Conservation (phyloP, 2,797 vertebrate genomes). For the Lacerta viridis region DNA sequence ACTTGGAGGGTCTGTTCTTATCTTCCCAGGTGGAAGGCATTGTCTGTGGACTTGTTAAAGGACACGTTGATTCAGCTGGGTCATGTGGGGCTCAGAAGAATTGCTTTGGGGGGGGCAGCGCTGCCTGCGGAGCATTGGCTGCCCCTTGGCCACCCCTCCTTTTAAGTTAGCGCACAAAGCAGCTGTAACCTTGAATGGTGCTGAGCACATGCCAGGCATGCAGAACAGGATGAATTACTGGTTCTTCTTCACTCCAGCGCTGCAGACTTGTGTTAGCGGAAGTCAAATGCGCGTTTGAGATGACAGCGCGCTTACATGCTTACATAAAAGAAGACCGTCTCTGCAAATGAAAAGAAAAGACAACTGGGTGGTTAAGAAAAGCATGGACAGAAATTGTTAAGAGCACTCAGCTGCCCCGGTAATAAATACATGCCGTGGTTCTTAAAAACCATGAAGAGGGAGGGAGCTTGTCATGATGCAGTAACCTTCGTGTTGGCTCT, state of each 20-base stretch:
- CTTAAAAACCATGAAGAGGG: slow-evolving; percentile 39
- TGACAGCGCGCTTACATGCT: slow-evolving; percentile 59
- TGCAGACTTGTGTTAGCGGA: slow-evolving; percentile 60
- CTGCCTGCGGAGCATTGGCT: neutral
- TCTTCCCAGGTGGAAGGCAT: no score
- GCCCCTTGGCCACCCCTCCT: no score
- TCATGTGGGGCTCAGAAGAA: neutral
- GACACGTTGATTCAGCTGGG: neutral
- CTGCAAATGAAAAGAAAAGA: slow-evolving; percentile 18
- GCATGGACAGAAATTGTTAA: slow-evolving; percentile 56
- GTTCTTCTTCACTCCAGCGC: slow-evolving; percentile 55
- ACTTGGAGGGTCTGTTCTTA: no score
- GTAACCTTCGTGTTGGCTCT: slow-evolving; percentile 38
- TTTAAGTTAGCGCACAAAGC: neutral
- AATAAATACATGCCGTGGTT: neutral
- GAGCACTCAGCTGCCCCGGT: neutral
- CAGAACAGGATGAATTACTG: slow-evolving; percentile 42
- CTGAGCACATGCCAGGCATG: neutral
- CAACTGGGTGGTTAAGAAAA: slow-evolving; percentile 18
- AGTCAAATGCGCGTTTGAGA: slow-evolving; percentile 67
- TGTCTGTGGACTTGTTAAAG: neutral
- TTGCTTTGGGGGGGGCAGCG: neutral
- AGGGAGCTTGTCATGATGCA: slow-evolving; percentile 33
- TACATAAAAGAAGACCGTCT: slow-evolving; percentile 52
- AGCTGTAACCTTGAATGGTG: neutral